Percentiles rank a stretch among this genome's conserved stretches.
Evolutionary conservation across 1,140 invertebrate species (phyloP).

Genomic region (Panagrolaimus sp.): DNA sequence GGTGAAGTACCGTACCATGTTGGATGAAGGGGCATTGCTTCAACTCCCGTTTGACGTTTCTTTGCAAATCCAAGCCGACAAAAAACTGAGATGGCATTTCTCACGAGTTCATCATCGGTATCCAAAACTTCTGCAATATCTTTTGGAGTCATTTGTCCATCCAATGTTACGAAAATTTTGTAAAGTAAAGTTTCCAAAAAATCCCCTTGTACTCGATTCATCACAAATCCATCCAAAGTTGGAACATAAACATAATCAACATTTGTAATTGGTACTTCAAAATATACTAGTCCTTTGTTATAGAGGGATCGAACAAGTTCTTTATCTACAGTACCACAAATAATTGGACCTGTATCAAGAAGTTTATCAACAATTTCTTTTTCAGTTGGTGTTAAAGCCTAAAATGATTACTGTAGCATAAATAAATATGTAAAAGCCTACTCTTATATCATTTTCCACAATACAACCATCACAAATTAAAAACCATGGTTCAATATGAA

Average conservation of each 20-base stretch:
- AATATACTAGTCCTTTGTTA: conserved; percentile 80
- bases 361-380: conserved; percentile 76
- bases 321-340: conserved; percentile 74
- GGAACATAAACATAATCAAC: conserved; percentile 67
- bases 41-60: conserved; percentile 64
- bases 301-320: conserved; percentile 61
- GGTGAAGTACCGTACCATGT: conserved; percentile 67
- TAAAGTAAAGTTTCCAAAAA: conserved; percentile 91
- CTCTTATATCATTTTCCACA: conserved; percentile 82
- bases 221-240: conserved; percentile 88
- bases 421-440: conserved; percentile 56
- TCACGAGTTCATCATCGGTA: conserved; percentile 68
- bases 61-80: conserved; percentile 86
- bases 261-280: conserved; percentile 70
- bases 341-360: conserved; percentile 76
- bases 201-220: conserved; percentile 89
- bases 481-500: conserved; percentile 62
- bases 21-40: conserved; percentile 64
- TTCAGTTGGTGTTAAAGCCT: conserved; percentile 65
- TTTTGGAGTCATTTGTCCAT: conserved; percentile 83
- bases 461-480: conserved; percentile 75
- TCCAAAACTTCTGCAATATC: conserved; percentile 69
- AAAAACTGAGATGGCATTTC: conserved; percentile 83
- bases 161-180: conserved; percentile 93
- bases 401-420: conserved; percentile 37